phyloP scores from a whole-genome alignment of 64 coral and sea anemone species.

The Stylophora pistillata region DNA sequence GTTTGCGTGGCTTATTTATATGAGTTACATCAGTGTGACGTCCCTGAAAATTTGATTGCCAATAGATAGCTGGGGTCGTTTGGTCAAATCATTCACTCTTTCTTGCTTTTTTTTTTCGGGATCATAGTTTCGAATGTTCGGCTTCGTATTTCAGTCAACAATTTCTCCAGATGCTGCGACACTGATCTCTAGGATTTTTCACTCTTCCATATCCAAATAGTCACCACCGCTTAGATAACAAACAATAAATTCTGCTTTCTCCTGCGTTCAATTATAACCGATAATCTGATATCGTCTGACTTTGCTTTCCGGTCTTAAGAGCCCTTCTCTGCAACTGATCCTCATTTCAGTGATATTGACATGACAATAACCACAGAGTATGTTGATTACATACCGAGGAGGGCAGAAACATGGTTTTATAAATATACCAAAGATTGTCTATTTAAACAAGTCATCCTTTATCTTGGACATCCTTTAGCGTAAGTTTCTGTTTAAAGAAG shows the following conservation, averaged over 20 bases:
- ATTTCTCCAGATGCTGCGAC: neutral
- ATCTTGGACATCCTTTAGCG: neutral
- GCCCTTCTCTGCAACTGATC: neutral
- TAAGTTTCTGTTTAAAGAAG: neutral
- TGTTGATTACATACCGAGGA: neutral
- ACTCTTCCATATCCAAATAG: neutral
- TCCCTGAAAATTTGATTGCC: neutral
- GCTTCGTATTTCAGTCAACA: neutral
- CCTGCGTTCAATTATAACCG: neutral
- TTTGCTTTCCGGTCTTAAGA: constrained; percentile 6
- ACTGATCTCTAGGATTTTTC: neutral
- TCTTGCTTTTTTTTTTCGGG: neutral
- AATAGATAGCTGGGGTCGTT: neutral
- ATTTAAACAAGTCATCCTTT: neutral
- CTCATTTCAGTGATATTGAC: neutral
- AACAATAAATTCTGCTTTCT: neutral
- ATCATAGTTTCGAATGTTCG: neutral
- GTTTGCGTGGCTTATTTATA: neutral
- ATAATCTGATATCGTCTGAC: constrained; percentile 8
- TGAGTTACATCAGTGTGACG: too few relatives aligned
- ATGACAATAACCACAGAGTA: neutral
- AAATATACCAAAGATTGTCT: neutral
- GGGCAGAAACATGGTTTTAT: neutral
- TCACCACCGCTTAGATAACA: neutral
- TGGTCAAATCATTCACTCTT: neutral